Percentiles rank a stretch among this genome's conserved stretches.
Evolutionary conservation across 2,888 invertebrate genomes (phyloP).

Genomic region (Phortica okadai): DNA sequence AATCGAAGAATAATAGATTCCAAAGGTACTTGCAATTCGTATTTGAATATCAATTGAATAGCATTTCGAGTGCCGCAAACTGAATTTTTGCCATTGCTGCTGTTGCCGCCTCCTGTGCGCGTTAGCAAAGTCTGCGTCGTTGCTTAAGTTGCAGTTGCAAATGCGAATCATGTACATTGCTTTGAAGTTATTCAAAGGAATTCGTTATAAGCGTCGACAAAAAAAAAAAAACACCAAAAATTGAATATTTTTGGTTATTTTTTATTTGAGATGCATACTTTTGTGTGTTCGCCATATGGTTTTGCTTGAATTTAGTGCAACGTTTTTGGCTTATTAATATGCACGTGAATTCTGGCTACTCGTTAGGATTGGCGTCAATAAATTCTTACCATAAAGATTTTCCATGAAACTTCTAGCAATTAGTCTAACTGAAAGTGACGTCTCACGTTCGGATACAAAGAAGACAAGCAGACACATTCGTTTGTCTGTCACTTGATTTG

Average conservation of each 20-base stretch:
- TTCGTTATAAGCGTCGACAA: conserved; percentile 54
- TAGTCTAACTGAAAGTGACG: neutral
- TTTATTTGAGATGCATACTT: conserved; percentile 42
- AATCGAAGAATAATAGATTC: conserved; percentile 68
- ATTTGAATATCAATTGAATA: conserved; percentile 71
- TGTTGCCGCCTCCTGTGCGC: conserved; percentile 47
- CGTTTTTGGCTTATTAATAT: conserved; percentile 27
- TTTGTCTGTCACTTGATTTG: conserved; percentile 42
- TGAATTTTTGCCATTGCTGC: conserved; percentile 54
- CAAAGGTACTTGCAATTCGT: conserved; percentile 58
- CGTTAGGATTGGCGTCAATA: conserved; percentile 36
- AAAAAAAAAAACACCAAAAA: conserved; percentile 32
- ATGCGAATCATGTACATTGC: conserved; percentile 61
- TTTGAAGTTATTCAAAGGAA: conserved; percentile 61
- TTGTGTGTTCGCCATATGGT: neutral
- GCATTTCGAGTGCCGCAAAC: conserved; percentile 49
- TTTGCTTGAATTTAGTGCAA: conserved; percentile 33
- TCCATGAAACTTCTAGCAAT: neutral
- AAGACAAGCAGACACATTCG: neutral
- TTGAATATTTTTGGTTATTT: neutral
- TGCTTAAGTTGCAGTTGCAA: conserved; percentile 44
- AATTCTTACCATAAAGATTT: conserved; percentile 30
- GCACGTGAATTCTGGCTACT: conserved; percentile 12
- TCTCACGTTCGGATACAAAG: neutral
- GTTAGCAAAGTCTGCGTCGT: no score